These are phyloP conservation scores for Lacerta viridis DNA, from an alignment of 2,797 vertebrate species.

Conservation along the genomic window DNA sequence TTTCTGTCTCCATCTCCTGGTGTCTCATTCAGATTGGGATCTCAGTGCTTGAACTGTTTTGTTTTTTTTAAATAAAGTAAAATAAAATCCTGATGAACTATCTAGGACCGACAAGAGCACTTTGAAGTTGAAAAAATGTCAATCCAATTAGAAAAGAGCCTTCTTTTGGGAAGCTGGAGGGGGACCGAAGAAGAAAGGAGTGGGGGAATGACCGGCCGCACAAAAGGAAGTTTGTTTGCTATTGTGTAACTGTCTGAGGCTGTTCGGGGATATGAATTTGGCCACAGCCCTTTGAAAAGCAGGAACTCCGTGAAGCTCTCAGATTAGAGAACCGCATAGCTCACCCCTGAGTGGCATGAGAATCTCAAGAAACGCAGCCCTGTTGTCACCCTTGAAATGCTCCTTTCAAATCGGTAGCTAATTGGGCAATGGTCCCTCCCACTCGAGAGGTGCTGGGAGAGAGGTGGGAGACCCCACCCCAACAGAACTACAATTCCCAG, in stretches of 20 bases:
- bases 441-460: not conserved
- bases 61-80: not conserved
- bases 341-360: not conserved
- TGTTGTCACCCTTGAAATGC: rapidly evolving
- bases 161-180: not conserved
- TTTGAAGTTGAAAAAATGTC: slow-evolving; percentile 51
- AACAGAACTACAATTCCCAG: no score
- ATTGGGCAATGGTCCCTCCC: not conserved
- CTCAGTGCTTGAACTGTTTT: not conserved
- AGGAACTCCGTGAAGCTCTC: not conserved
- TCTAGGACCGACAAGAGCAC: rapidly evolving
- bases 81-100: slow-evolving; percentile 7
- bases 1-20: not conserved
- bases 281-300: slow-evolving; percentile 2
- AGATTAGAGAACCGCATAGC: not conserved
- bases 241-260: slow-evolving; percentile 37
- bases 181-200: not conserved
- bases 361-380: slow-evolving; percentile 12
- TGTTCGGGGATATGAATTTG: not conserved
- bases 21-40: not conserved
- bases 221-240: slow-evolving; percentile 55
- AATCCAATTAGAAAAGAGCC: slow-evolving; percentile 70
- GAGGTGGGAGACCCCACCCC: no score
- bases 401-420: not conserved
- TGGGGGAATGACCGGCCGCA: slow-evolving; percentile 14